A percentile compares a stretch with the other conserved stretches of the same genome.
These are phyloP conservation scores for Microcebus lehilahytsara DNA, from an alignment of 2,113 vertebrate genomes.

Conservation along the genomic window DNA sequence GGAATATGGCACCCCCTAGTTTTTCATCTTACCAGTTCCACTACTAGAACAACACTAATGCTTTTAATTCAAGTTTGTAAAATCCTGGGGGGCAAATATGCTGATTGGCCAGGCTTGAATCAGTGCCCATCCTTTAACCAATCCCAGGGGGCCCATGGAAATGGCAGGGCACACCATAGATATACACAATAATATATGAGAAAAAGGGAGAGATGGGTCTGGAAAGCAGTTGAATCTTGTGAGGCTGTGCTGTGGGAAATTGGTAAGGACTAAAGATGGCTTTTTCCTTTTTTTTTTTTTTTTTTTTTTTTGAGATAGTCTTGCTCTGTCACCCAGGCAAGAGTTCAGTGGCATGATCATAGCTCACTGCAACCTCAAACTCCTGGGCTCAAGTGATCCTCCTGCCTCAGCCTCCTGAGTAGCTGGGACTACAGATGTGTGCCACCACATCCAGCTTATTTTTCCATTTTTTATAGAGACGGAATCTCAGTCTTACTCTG, in stretches of 20 bases:
- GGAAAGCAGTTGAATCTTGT: neutral
- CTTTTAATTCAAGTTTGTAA: conserved; percentile 11
- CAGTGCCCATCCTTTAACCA: neutral
- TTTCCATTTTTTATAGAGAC: no score
- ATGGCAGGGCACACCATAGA: neutral
- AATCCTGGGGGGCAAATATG: neutral
- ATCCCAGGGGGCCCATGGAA: neutral
- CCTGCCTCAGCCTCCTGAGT: no score
- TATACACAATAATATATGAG: neutral
- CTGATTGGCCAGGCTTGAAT: neutral
- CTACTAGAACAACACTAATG: neutral
- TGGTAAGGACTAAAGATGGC: neutral
- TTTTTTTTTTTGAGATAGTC: no score
- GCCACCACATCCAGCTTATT: no score
- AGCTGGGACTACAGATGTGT: no score
- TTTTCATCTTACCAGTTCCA: neutral
- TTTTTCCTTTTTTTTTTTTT: neutral
- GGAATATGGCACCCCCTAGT: neutral
- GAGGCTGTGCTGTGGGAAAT: neutral
- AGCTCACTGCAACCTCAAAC: no score
- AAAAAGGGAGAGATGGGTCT: neutral
- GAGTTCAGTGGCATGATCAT: no score
- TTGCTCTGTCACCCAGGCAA: no score
- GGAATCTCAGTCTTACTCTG: no score
- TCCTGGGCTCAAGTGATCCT: no score